These are phyloP conservation scores for Toxotes jaculatrix DNA, from an alignment of 2,113 vertebrate genomes.

Conservation along the genomic window DNA sequence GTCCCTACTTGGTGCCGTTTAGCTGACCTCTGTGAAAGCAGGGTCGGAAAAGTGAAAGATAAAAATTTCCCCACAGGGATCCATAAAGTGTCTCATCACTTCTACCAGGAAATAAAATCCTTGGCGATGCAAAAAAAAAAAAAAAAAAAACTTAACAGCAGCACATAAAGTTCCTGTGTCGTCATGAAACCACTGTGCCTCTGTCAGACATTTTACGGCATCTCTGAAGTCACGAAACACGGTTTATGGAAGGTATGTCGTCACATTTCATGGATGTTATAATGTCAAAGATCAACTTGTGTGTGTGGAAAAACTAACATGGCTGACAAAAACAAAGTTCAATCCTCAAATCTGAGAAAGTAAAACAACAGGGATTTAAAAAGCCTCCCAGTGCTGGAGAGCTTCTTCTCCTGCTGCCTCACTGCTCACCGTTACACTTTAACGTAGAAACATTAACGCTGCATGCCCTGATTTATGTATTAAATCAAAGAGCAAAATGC, in stretches of 20 bases:
- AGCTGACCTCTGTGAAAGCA: not conserved
- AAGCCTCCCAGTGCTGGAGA: not conserved
- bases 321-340: not conserved
- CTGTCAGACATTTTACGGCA: not conserved
- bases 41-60: not conserved
- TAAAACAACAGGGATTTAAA: not conserved
- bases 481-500: constrained; percentile 2
- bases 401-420: not conserved
- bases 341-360: not conserved
- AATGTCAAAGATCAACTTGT: not conserved
- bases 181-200: not conserved
- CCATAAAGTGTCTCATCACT: not conserved
- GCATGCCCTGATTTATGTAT: constrained; percentile 21
- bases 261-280: not conserved
- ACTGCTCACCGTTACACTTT: not conserved
- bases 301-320: not conserved
- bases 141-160: constrained; percentile 7
- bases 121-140: not conserved
- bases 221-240: constrained; percentile 6
- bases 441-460: not conserved
- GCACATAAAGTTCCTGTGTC: constrained; percentile 24
- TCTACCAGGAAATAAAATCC: constrained; percentile 1
- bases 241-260: not conserved
- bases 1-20: constrained; percentile 12
- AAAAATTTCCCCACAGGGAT: not conserved